Base-by-base conservation (phyloP, 1,140 invertebrate species). In the Drosophila fuyamai region DNA sequence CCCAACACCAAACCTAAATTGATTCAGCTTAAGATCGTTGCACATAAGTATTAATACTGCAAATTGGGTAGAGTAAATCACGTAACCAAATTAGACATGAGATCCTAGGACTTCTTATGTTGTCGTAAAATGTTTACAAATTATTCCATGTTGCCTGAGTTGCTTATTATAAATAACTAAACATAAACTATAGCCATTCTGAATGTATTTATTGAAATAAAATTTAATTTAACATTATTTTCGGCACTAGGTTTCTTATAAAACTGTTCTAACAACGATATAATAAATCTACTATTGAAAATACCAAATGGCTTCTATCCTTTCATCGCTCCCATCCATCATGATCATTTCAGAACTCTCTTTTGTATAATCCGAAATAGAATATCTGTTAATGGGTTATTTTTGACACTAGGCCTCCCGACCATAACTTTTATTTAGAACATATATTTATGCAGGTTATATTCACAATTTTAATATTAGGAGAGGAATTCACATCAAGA, bases 201-300 rank as follows among this genome's bases (percentile, higher is more conserved):
- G 50, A 43, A 57, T 62, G 53, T 58, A 62, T 59, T 62, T 62
- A 62, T 43, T 43, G 27, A 62, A 62, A 58, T 59, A 62, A 62
- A 32, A 16, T n/a, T 9, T 18, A 40, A 43, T 14, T 32, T 32
- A 41, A 32, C 7, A 43, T 35, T 62, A 14, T 43, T 43, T 62
- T 41, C 7, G 23, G 27, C n/a, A 32, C 35, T 5, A 53, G 50
- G 50, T 53, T 53, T 53, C 50, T 53, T 53, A 53, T 53, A 53
- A 53, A 53, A 53, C 50, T 53, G 50, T 53, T 53, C 32, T 29
- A 36, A 36, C 50, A 35, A 53, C 14, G 32, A 53, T 53, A 36
- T 53, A 53, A 53, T 53, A 53, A 53, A 53, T 53, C 50, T 53
- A 32, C 9, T 38, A 32, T 38, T 61, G 14, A 16, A 41, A 18